Evolutionary conservation across 2,797 vertebrate species (phyloP).

Genomic region (Phalloptychus januarius): DNA sequence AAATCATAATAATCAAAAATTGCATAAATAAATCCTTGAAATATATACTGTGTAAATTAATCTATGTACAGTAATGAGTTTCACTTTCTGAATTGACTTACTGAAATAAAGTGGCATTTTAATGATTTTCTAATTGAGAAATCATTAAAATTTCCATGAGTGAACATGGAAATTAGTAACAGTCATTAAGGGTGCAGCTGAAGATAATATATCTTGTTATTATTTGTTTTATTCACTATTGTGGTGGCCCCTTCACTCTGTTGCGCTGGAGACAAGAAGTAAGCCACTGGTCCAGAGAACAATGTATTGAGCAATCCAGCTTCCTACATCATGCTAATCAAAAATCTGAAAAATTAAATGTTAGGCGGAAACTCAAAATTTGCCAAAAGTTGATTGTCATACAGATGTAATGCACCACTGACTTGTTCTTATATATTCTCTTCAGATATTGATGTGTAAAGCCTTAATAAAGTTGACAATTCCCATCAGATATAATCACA

Average conservation of each 20-base stretch:
- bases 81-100: background rate
- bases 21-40: background rate
- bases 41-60: background rate
- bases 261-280: background rate
- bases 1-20: background rate
- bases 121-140: background rate
- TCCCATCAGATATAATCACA: constrained; percentile 29
- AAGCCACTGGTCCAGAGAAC: background rate
- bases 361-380: background rate
- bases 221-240: background rate
- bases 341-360: background rate
- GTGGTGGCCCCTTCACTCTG: background rate
- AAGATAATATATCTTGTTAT: background rate
- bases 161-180: background rate
- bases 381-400: background rate
- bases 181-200: background rate
- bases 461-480: constrained; percentile 11
- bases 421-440: background rate
- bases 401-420: background rate
- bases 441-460: background rate
- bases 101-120: background rate
- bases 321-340: background rate
- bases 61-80: background rate
- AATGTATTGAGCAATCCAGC: background rate
- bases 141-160: no score